phyloP scores from a whole-genome alignment of 2,888 invertebrate species.

The Electrophaes corylata region DNA sequence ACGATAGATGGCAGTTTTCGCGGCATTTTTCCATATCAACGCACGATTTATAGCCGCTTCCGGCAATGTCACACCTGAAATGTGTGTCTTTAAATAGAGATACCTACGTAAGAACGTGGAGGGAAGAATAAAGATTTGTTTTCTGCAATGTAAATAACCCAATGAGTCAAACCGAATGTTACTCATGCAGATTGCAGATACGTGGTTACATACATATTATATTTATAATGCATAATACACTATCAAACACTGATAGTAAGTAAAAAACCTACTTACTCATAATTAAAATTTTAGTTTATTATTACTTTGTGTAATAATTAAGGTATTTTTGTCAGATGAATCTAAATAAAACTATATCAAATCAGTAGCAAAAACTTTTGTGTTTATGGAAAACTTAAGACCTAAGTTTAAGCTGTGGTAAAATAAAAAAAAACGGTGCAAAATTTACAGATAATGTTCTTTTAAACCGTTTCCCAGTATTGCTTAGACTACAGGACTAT shows the following conservation, averaged over 20 bases:
- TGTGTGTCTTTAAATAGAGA: slow-evolving; percentile 63
- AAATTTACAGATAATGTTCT: too few species aligned
- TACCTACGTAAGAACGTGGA: slow-evolving; percentile 55
- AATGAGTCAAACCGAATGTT: slow-evolving; percentile 13
- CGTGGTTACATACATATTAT: neutral
- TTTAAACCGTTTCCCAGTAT: too few species aligned
- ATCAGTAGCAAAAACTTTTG: neutral
- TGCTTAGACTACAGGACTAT: too few species aligned
- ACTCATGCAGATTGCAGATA: neutral
- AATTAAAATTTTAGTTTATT: neutral
- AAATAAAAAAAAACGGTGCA: too few species aligned
- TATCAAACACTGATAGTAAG: too few species aligned
- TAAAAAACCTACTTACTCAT: too few species aligned
- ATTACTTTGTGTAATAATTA: too few species aligned
- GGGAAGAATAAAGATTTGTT: slow-evolving; percentile 40
- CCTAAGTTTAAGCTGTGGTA: too few species aligned
- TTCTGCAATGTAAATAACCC: slow-evolving; percentile 23
- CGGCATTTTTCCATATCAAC: slow-evolving; percentile 67
- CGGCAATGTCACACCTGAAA: slow-evolving; percentile 66
- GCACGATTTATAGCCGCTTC: slow-evolving; percentile 66
- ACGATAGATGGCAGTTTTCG: slow-evolving; percentile 64
- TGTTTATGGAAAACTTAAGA: too few species aligned
- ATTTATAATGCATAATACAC: too few species aligned
- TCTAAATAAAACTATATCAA: slow-evolving; percentile 6
- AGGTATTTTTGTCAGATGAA: neutral